Conservation (phyloP, 2,888 invertebrate species). For the Blastobasis adustella region DNA sequence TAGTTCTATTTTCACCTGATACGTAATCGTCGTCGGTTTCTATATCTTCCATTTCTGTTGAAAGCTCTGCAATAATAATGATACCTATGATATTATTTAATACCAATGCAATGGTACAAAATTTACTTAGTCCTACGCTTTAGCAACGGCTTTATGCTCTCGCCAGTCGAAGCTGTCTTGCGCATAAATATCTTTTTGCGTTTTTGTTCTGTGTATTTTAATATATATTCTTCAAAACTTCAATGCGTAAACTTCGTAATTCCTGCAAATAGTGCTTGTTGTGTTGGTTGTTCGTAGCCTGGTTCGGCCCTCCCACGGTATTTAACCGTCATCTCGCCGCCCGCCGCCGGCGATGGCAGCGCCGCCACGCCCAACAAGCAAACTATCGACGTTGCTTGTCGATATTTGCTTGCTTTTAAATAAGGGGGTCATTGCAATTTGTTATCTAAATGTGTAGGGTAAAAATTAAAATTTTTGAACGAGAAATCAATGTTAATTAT, state of each 20-base stretch:
- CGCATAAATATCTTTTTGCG: background rate
- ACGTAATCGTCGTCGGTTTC: slow-evolving; percentile 18
- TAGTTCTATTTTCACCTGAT: background rate
- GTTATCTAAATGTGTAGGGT: too few species aligned
- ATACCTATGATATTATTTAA: too few species aligned
- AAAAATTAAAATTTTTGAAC: too few species aligned
- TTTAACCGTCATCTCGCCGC: background rate
- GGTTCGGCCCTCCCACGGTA: background rate
- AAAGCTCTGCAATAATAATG: slow-evolving; percentile 9
- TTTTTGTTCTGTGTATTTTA: background rate
- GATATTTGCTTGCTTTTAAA: too few species aligned
- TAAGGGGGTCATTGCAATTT: too few species aligned
- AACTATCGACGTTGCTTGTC: too few species aligned
- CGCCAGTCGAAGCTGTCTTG: background rate
- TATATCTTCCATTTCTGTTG: slow-evolving; percentile 12
- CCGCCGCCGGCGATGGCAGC: background rate
- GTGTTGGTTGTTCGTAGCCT: background rate
- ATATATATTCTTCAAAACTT: background rate
- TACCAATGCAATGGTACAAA: too few species aligned
- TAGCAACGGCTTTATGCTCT: background rate
- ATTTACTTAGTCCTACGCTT: background rate
- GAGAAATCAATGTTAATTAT: too few species aligned
- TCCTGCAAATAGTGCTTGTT: too few species aligned
- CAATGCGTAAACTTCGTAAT: background rate
- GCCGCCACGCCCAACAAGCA: background rate